Percentiles rank a stretch among this genome's conserved stretches.
These are phyloP conservation scores for Etheostoma spectabile DNA, from an alignment of 2,113 vertebrate genomes.

Conservation along the genomic window DNA sequence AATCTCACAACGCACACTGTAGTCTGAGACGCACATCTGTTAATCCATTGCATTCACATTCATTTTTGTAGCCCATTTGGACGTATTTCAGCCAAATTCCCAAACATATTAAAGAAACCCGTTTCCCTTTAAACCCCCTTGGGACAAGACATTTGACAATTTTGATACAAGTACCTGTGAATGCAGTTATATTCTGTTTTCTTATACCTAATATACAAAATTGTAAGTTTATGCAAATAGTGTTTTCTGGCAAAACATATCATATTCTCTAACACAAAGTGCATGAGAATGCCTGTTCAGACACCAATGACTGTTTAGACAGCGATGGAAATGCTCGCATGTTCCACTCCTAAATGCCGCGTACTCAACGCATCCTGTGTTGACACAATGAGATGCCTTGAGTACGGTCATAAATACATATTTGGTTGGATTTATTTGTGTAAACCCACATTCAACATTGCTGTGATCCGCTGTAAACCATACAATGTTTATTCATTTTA, in stretches of 20 bases:
- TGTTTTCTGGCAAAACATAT: not conserved
- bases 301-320: not conserved
- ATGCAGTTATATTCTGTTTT: not conserved
- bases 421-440: not conserved
- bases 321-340: not conserved
- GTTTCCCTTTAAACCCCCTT: not conserved
- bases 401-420: not conserved
- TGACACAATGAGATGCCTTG: not conserved
- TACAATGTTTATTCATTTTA: not conserved
- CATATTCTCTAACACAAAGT: not conserved
- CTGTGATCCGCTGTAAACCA: not conserved
- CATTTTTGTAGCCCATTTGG: not conserved
- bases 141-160: not conserved
- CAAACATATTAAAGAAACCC: not conserved
- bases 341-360: not conserved
- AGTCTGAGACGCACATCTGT: not conserved
- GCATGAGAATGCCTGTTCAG: not conserved
- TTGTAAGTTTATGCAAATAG: not conserved
- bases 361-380: not conserved
- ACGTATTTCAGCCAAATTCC: not conserved
- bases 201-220: no score
- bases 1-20: not conserved
- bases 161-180: not conserved
- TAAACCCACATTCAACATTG: not conserved
- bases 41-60: not conserved